Conservation (phyloP, 2,113 vertebrate species). For the Hepsetus odoe region DNA sequence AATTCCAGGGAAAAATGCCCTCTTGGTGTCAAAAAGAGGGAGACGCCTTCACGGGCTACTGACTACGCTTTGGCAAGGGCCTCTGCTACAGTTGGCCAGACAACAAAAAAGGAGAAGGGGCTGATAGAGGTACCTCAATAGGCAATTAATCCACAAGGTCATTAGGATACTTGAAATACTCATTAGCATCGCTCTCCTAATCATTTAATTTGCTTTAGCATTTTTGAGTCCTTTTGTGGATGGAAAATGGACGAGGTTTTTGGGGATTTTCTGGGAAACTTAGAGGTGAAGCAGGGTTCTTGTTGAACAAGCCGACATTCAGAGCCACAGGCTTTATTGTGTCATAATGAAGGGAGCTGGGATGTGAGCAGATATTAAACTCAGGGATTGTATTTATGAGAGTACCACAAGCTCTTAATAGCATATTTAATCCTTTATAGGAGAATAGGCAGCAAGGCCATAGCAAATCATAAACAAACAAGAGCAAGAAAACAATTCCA, state of each 20-base stretch:
- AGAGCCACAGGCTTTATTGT: conserved; percentile 78
- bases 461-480: too few relatives aligned
- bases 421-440: conserved; percentile 83
- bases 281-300: conserved; percentile 51
- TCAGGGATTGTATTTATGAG: conserved; percentile 69
- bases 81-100: conserved; percentile 80
- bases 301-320: conserved; percentile 74
- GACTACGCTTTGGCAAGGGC: conserved; percentile 84
- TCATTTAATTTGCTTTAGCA: conserved; percentile 75
- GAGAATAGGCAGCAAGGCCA: conserved; percentile 38
- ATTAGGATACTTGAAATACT: conserved; percentile 85
- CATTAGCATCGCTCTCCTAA: conserved; percentile 87
- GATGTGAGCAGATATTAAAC: conserved; percentile 68
- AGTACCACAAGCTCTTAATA: conserved; percentile 73
- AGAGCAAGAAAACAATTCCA: too few relatives aligned
- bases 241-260: conserved; percentile 68
- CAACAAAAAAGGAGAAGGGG: conserved; percentile 71
- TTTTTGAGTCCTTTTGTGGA: conserved; percentile 66
- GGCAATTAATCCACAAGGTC: conserved; percentile 86
- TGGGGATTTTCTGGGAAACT: conserved; percentile 82
- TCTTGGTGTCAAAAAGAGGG: conserved; percentile 84
- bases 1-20: conserved; percentile 78
- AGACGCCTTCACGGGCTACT: conserved; percentile 96
- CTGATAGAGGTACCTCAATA: conserved; percentile 84
- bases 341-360: conserved; percentile 78